phyloP scores from a whole-genome alignment of 2,113 vertebrate genomes.

The Myotis brandtii region DNA sequence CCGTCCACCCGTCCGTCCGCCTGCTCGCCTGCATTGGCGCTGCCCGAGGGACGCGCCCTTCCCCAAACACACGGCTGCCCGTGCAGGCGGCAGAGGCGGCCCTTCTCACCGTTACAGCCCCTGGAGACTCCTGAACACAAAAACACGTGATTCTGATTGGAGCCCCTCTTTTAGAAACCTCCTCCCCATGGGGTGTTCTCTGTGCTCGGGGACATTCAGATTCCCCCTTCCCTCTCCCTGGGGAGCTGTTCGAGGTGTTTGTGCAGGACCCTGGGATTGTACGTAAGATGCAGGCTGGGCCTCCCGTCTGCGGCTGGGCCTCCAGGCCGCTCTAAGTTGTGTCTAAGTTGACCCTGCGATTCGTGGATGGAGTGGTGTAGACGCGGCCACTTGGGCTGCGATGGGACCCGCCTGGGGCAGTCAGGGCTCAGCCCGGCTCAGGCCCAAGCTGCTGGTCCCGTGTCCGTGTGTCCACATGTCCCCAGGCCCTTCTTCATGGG shows the following conservation, averaged over 20 bases:
- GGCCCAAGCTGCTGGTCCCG: background rate
- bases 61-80: background rate
- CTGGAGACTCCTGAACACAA: constrained; percentile 43
- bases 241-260: background rate
- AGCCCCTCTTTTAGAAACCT: background rate
- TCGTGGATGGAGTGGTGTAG: background rate
- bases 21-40: too few species aligned
- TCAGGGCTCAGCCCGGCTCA: background rate
- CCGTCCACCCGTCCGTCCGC: too few species aligned
- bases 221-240: background rate
- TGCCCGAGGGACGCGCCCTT: background rate
- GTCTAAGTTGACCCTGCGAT: background rate
- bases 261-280: background rate
- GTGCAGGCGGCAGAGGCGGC: background rate
- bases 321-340: background rate
- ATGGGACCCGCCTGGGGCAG: background rate
- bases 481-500: background rate
- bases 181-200: background rate
- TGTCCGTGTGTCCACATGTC: too few species aligned
- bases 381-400: background rate
- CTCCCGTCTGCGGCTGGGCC: too few species aligned
- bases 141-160: background rate
- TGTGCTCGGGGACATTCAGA: background rate
- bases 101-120: background rate
- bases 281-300: background rate